A percentile compares a stretch with the other conserved stretches of the same genome.
These are phyloP conservation scores for Cerceris rybyensis DNA, from an alignment of 2,888 invertebrate species.

Conservation along the genomic window DNA sequence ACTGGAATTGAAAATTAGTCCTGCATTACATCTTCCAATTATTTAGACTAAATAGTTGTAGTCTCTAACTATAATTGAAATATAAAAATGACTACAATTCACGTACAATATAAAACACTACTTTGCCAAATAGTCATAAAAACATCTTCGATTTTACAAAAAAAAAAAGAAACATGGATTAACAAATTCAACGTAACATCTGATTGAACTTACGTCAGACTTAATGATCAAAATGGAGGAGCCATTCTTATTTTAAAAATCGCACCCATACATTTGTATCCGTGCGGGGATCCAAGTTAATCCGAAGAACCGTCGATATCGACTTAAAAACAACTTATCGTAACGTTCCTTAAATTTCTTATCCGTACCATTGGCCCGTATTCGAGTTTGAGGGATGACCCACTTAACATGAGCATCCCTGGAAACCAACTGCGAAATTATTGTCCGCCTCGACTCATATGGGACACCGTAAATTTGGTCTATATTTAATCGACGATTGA, in stretches of 20 bases:
- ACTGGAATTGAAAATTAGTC: no score
- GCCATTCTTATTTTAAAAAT: no score
- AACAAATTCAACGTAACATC: not conserved
- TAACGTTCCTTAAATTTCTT: conserved; percentile 38
- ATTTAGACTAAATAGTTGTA: no score
- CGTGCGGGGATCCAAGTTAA: conserved; percentile 18
- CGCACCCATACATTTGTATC: not conserved
- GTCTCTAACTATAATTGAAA: no score
- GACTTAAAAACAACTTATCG: conserved; percentile 40
- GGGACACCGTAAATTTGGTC: conserved; percentile 15
- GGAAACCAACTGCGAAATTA: conserved; percentile 18
- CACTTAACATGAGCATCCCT: conserved; percentile 39
- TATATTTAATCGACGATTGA: conserved; percentile 40
- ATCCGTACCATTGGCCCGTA: conserved; percentile 26
- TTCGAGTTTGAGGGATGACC: conserved; percentile 43
- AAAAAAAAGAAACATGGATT: not conserved
- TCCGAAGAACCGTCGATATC: conserved; percentile 21
- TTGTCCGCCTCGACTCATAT: conserved; percentile 14
- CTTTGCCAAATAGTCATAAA: no score
- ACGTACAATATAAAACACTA: no score
- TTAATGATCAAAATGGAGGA: no score
- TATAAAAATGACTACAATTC: no score
- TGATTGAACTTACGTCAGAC: no score
- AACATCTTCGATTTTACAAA: not conserved
- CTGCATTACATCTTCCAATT: no score